Conservation (phyloP, 2,113 vertebrate genomes). For the Halcyon senegalensis region DNA sequence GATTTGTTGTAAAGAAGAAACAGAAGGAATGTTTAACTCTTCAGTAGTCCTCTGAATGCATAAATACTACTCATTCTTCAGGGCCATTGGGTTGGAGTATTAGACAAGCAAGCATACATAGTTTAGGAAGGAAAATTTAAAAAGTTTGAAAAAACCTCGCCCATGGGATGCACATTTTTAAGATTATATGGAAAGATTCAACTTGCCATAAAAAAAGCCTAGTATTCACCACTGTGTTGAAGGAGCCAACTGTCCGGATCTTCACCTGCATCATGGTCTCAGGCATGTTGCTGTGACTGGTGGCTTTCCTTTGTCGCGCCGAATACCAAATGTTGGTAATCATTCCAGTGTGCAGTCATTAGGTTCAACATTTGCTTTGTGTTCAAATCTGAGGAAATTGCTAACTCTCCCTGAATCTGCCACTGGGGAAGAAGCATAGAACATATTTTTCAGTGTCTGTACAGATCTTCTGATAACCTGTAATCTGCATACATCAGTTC, state of each 20-base stretch:
- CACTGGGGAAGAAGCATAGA: not conserved
- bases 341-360: not conserved
- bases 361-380: not conserved
- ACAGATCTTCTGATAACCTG: not conserved
- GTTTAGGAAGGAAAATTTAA: not conserved
- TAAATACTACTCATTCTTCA: not conserved
- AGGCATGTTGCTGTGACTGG: not conserved
- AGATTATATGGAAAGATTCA: not conserved
- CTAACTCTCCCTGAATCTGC: not conserved
- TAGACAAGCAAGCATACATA: not conserved
- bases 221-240: not conserved
- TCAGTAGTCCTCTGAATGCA: not conserved
- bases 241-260: not conserved
- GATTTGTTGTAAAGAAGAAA: not conserved
- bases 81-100: not conserved
- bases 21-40: not conserved
- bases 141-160: not conserved
- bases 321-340: not conserved
- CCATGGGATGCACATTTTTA: not conserved
- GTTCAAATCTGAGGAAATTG: not conserved
- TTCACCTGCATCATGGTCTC: rapidly evolving
- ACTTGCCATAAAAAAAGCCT: not conserved
- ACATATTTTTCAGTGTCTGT: not conserved
- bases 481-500: not conserved
- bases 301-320: not conserved